Conservation (phyloP, 2,113 vertebrate species). For the Tragelaphus scriptus region DNA sequence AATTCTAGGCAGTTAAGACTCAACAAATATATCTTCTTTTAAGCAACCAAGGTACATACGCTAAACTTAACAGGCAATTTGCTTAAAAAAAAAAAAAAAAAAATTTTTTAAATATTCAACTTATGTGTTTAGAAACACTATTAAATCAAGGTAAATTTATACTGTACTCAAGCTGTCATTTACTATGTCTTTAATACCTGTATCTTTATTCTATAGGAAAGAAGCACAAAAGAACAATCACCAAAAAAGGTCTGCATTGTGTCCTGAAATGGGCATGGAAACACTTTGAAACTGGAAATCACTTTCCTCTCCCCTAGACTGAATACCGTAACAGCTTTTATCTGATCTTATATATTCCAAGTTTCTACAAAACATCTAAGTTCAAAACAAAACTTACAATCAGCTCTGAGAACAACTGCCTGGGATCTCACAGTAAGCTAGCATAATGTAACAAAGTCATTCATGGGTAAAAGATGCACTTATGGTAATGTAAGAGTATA, state of each 20-base stretch:
- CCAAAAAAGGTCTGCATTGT: not conserved
- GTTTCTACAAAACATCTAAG: not conserved
- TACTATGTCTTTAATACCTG: not conserved
- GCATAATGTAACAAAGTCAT: not conserved
- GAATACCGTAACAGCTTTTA: not conserved
- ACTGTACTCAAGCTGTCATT: not conserved
- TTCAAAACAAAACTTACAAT: not conserved
- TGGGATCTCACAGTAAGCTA: not conserved
- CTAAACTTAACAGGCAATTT: not conserved
- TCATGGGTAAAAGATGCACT: not conserved
- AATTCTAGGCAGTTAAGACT: not conserved
- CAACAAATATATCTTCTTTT: not conserved
- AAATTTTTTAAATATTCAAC: not conserved
- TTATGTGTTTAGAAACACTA: not conserved
- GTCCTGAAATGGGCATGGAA: not conserved
- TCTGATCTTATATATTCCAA: not conserved
- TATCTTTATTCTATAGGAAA: not conserved
- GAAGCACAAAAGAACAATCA: not conserved
- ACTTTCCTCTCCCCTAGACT: not conserved
- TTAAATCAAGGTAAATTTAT: not conserved
- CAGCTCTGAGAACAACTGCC: not conserved
- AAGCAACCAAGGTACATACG: not conserved
- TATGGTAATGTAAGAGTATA: not conserved
- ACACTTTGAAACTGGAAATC: not conserved
- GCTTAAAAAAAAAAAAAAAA: not conserved